Evolutionary conservation across 2,113 vertebrate genomes (phyloP).

Genomic region (Mus pahari): DNA sequence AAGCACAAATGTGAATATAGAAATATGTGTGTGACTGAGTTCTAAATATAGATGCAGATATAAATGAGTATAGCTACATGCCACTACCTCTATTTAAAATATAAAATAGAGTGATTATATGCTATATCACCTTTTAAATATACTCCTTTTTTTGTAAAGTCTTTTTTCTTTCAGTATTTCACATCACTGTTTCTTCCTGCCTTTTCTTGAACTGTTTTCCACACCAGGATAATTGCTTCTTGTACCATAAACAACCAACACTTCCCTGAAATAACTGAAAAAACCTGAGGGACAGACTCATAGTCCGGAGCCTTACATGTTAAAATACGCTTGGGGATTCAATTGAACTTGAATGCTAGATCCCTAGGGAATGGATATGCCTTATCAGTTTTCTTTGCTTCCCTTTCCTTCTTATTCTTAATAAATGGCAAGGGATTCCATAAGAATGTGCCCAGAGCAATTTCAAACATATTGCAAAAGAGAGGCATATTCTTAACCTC

Average conservation of each 20-base stretch:
- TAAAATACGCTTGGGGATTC: conserved; percentile 62
- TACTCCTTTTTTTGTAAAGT: conserved; percentile 32
- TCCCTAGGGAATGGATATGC: conserved; percentile 52
- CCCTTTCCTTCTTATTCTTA: conserved; percentile 72
- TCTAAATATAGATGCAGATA: conserved; percentile 45
- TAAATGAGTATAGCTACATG: conserved; percentile 35
- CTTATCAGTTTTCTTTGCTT: conserved; percentile 74
- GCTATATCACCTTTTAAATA: not conserved
- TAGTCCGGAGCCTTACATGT: conserved; percentile 66
- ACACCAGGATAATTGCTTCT: conserved; percentile 69
- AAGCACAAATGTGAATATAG: not conserved
- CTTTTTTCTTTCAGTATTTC: conserved; percentile 61
- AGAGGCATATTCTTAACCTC: conserved; percentile 25
- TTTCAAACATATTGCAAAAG: conserved; percentile 59
- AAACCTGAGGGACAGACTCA: conserved; percentile 69
- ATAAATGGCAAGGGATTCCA: conserved; percentile 66
- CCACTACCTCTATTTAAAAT: conserved; percentile 28
- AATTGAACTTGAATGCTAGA: conserved; percentile 65
- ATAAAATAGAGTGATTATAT: conserved; percentile 58
- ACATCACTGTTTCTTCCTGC: conserved; percentile 39
- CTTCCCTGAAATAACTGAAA: conserved; percentile 77
- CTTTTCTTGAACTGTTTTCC: conserved; percentile 73
- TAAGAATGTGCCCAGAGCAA: conserved; percentile 61
- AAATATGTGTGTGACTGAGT: not conserved
- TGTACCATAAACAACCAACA: conserved; percentile 65